Conservation (phyloP, 1,140 invertebrate genomes). For the Drosophila sucinea region DNA sequence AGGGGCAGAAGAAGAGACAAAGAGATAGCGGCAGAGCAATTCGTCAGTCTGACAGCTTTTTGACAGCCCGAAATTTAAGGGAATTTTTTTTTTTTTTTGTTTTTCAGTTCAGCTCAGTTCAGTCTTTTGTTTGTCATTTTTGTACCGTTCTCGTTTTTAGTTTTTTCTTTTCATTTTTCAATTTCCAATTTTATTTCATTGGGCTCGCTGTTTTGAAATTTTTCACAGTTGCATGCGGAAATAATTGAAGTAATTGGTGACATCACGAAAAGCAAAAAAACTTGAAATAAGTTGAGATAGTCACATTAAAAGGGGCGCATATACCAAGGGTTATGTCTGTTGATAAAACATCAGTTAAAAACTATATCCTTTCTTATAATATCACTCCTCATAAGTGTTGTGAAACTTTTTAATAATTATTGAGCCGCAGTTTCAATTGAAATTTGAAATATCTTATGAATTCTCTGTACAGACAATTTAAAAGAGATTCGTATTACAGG, state of each 20-base stretch:
- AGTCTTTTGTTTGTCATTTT: slow-evolving; percentile 56
- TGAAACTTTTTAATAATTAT: too few species aligned
- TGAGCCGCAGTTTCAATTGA: too few species aligned
- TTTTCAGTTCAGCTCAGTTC: slow-evolving; percentile 13
- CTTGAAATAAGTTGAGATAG: not conserved
- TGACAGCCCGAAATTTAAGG: slow-evolving; percentile 57
- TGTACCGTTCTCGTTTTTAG: slow-evolving; percentile 36
- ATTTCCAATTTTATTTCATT: slow-evolving; percentile 54
- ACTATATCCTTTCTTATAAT: too few species aligned
- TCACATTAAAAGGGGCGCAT: not conserved
- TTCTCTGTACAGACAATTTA: too few species aligned
- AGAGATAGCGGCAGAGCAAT: slow-evolving; percentile 54
- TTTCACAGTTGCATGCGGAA: slow-evolving; percentile 60
- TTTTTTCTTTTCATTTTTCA: slow-evolving; percentile 41
- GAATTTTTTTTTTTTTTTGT: slow-evolving; percentile 32
- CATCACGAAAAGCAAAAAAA: slow-evolving; percentile 6
- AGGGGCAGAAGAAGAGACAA: slow-evolving; percentile 5
- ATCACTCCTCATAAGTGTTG: too few species aligned
- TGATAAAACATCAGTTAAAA: too few species aligned
- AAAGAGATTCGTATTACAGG: too few species aligned
- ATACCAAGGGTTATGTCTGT: not conserved
- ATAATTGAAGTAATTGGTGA: slow-evolving; percentile 54
- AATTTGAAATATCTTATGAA: too few species aligned
- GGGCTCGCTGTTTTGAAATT: slow-evolving; percentile 25
- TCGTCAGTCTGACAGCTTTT: slow-evolving; percentile 61